phyloP scores from a whole-genome alignment of 2,797 vertebrate genomes.

The Furcifer pardalis region DNA sequence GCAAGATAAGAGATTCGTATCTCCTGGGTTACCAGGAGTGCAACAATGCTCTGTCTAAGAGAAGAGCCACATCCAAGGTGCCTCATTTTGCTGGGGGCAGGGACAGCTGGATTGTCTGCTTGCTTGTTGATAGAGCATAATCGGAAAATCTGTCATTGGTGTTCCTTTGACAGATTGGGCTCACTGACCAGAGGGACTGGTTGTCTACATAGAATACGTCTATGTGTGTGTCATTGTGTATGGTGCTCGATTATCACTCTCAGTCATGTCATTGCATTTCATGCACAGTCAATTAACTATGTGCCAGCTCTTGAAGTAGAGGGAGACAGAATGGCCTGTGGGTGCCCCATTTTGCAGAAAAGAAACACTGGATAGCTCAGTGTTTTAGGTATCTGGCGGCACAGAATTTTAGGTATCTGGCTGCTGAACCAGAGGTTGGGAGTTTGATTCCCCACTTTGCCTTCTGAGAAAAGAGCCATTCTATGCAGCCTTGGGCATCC shows the following conservation, averaged over 20 bases:
- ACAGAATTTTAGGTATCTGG: too few relatives aligned
- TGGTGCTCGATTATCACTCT: constrained; percentile 19
- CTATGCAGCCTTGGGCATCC: too few relatives aligned
- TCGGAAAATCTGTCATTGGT: constrained; percentile 47
- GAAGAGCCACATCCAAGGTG: constrained; percentile 30
- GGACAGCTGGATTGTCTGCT: constrained; percentile 23
- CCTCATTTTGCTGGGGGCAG: constrained; percentile 15
- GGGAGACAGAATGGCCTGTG: background rate
- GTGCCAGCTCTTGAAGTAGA: background rate
- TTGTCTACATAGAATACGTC: background rate
- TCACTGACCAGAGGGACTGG: background rate
- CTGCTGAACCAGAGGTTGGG: too few relatives aligned
- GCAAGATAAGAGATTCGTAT: constrained; percentile 48
- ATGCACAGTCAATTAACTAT: background rate
- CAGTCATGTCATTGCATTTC: background rate
- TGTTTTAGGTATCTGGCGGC: too few relatives aligned
- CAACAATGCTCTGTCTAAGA: constrained; percentile 39
- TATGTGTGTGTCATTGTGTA: constrained; percentile 35
- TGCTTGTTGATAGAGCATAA: constrained; percentile 41
- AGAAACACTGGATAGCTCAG: background rate
- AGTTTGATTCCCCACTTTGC: too few relatives aligned
- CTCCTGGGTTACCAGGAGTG: constrained; percentile 36
- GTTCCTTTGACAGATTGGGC: constrained; percentile 6
- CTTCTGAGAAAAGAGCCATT: too few relatives aligned
- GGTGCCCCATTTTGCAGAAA: background rate